Evolutionary conservation across 1,140 invertebrate species (phyloP).

Genomic region (Pemphigus obesinymphae): DNA sequence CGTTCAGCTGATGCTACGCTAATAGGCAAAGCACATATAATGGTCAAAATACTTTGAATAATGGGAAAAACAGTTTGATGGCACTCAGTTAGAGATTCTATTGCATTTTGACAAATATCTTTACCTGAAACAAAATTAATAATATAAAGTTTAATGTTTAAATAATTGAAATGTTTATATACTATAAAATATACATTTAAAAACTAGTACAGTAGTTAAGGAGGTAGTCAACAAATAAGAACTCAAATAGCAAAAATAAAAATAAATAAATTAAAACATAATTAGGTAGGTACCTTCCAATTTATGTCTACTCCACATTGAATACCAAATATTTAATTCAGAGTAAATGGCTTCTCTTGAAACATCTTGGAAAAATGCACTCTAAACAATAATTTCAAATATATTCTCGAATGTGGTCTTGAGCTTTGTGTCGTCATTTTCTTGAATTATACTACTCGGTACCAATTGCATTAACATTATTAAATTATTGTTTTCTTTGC

Average conservation of each 20-base stretch:
- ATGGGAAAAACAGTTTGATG: background rate
- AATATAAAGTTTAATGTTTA: background rate
- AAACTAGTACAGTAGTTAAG: no score
- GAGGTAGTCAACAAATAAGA: no score
- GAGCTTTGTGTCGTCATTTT: background rate
- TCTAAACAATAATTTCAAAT: background rate
- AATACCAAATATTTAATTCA: background rate
- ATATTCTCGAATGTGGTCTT: background rate
- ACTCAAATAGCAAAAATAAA: no score
- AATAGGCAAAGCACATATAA: background rate
- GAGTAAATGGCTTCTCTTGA: background rate
- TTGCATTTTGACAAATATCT: background rate
- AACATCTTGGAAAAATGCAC: background rate
- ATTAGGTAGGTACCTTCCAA: background rate
- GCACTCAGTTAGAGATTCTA: background rate
- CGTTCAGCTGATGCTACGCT: background rate
- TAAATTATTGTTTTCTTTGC: background rate
- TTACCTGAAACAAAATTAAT: background rate
- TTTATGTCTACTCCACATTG: background rate
- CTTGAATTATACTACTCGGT: constrained; percentile 3
- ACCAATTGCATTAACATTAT: background rate
- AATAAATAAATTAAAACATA: no score
- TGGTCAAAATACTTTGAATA: background rate
- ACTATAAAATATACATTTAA: background rate
- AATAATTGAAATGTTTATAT: no score